These are phyloP conservation scores for Silurus aristotelis DNA, from an alignment of 2,797 vertebrate species.

Conservation along the genomic window DNA sequence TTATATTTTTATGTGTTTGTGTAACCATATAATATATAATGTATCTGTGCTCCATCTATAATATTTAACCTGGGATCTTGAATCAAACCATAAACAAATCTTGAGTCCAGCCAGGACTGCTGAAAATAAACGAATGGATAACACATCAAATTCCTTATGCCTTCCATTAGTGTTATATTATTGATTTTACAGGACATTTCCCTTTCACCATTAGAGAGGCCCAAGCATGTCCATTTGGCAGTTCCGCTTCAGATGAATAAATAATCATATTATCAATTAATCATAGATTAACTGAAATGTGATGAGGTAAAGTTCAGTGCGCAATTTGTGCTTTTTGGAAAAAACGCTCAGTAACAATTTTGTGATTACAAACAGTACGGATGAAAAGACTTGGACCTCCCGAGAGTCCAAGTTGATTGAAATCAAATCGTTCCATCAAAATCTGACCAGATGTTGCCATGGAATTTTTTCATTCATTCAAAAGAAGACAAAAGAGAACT, in stretches of 20 bases:
- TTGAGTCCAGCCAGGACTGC: neutral
- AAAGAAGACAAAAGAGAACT: neutral
- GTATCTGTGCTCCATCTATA: too few relatives aligned
- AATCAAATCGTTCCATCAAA: neutral
- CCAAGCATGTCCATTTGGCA: neutral
- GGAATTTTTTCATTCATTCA: neutral
- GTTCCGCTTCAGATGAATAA: neutral
- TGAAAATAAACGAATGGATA: neutral
- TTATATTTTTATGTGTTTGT: too few relatives aligned
- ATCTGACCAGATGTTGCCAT: neutral
- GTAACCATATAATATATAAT: too few relatives aligned
- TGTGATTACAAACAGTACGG: neutral
- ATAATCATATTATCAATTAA: constrained; percentile 1
- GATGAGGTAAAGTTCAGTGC: neutral
- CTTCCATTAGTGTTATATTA: neutral
- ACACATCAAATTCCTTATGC: too few relatives aligned
- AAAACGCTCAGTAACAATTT: neutral
- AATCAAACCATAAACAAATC: neutral
- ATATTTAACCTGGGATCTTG: too few relatives aligned
- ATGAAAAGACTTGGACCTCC: neutral
- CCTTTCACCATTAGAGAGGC: neutral
- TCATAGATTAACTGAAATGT: neutral
- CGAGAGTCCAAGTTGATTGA: neutral
- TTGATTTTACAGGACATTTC: neutral
- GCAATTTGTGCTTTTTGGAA: neutral